Percentiles rank a stretch among this genome's conserved stretches.
Conservation (phyloP, 2,113 vertebrate genomes). For the Apus apus region DNA sequence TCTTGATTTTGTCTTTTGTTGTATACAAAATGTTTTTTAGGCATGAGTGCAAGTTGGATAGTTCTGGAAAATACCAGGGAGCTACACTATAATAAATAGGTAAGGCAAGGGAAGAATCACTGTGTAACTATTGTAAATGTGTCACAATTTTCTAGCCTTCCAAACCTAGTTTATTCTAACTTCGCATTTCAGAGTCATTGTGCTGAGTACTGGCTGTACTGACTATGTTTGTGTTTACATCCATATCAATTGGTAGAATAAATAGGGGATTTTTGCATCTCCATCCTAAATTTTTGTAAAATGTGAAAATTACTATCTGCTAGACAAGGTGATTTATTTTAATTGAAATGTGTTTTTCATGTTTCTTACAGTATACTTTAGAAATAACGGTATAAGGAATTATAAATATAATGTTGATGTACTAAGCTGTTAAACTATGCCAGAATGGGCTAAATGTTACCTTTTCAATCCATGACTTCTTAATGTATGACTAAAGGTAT, state of each 20-base stretch:
- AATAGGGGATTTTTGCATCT: neutral
- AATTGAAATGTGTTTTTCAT: neutral
- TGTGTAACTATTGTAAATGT: neutral
- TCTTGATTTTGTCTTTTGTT: neutral
- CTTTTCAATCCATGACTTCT: conserved; percentile 8
- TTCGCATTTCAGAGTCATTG: neutral
- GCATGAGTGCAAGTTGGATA: neutral
- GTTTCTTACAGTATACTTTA: neutral
- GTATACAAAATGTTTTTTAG: neutral
- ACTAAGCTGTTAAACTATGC: neutral
- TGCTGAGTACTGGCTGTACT: neutral
- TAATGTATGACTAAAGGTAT: conserved; percentile 41
- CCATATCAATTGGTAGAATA: neutral
- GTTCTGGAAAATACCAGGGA: neutral
- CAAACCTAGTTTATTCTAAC: neutral
- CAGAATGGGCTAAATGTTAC: neutral
- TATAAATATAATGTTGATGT: neutral
- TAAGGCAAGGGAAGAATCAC: neutral
- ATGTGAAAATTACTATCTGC: neutral
- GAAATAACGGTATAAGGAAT: neutral
- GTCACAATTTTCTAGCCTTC: neutral
- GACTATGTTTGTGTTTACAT: neutral
- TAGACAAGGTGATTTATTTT: neutral
- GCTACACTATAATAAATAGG: neutral
- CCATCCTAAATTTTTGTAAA: neutral